phyloP scores from a whole-genome alignment of 2,113 vertebrate species.

The Vireo altiloquus region DNA sequence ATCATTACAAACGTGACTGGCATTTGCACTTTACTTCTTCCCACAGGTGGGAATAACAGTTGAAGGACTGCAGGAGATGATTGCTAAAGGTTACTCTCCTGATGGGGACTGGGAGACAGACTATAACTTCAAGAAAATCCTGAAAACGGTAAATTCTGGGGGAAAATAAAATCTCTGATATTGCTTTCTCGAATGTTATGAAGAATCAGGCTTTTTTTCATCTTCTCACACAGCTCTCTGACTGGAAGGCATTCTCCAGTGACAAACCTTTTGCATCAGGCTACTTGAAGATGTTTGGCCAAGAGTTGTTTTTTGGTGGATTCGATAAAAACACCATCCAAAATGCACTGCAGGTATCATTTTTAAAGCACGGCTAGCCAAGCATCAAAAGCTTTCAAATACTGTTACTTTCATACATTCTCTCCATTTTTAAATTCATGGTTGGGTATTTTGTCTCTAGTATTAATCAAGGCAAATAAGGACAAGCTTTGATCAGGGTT shows the following conservation, averaged over 20 bases:
- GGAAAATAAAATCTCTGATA: neutral
- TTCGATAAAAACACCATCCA: constrained; percentile 35
- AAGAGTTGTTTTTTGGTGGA: constrained; percentile 39
- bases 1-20: neutral
- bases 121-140: constrained; percentile 13
- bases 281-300: constrained; percentile 60
- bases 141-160: constrained; percentile 33
- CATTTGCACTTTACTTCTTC: neutral
- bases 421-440: neutral
- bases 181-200: neutral
- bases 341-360: constrained; percentile 55
- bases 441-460: neutral
- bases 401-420: neutral
- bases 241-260: constrained; percentile 55
- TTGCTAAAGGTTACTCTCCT: constrained; percentile 23
- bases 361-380: neutral
- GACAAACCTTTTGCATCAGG: constrained; percentile 20
- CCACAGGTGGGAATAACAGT: constrained; percentile 45
- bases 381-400: neutral
- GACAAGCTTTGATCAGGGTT: constrained; percentile 39
- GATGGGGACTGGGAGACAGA: neutral
- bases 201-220: neutral
- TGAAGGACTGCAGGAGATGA: constrained; percentile 32
- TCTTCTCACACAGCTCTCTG: constrained; percentile 33
- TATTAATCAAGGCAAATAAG: constrained; percentile 4